Evolutionary conservation across 2,797 vertebrate genomes (phyloP).

Genomic region (Melanotaenia trifasciata): DNA sequence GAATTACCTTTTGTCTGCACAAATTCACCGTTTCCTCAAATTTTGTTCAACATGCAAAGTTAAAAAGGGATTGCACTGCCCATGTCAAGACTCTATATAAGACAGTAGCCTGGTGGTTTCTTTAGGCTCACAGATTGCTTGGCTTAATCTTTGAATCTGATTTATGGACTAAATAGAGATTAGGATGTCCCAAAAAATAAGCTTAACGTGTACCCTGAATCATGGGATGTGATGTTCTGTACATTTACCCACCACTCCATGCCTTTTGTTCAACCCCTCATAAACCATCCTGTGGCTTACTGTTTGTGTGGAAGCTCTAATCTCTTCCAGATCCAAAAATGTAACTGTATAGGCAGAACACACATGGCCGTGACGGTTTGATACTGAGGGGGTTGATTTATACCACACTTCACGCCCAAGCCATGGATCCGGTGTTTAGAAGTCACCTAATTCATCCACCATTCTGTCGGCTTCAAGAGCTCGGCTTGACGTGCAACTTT

Average conservation of each 20-base stretch:
- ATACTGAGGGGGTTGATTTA: constrained; percentile 66
- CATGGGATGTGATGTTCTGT: constrained; percentile 44
- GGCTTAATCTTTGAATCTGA: constrained; percentile 25
- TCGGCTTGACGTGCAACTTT: constrained; percentile 42
- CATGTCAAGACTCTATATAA: constrained; percentile 2
- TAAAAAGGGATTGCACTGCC: no score
- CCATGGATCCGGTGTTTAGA: constrained; percentile 61
- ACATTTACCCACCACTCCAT: constrained; percentile 31
- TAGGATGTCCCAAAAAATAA: constrained; percentile 43
- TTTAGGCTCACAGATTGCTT: not conserved
- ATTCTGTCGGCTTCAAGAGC: constrained; percentile 43
- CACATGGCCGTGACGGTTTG: constrained; percentile 41
- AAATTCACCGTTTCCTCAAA: not conserved
- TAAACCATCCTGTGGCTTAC: constrained; percentile 50
- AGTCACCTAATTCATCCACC: constrained; percentile 69
- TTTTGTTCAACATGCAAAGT: not conserved
- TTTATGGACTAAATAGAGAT: constrained; percentile 55
- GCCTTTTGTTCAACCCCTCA: constrained; percentile 40
- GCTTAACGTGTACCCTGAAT: constrained; percentile 48
- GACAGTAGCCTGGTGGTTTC: constrained; percentile 3
- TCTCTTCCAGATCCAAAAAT: constrained; percentile 73
- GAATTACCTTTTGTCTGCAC: no score
- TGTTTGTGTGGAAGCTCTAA: constrained; percentile 60
- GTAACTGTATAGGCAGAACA: constrained; percentile 55
- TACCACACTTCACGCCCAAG: constrained; percentile 47